phyloP scores from a whole-genome alignment of 2,113 vertebrate species.

The Entosphenus tridentatus region DNA sequence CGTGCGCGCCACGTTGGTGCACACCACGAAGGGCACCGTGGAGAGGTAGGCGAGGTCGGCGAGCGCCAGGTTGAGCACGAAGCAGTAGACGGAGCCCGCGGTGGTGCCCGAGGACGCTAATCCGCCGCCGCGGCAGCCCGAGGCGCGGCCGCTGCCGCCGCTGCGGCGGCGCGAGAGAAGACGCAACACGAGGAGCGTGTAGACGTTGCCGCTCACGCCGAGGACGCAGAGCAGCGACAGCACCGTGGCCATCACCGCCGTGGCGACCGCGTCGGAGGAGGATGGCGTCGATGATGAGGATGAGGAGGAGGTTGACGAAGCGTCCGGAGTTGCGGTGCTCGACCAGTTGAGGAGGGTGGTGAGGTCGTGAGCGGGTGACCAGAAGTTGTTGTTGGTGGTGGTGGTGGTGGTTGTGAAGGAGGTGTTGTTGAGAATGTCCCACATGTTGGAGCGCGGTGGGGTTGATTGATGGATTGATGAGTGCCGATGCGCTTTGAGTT shows the following conservation, averaged over 20 bases:
- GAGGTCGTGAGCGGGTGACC: too few species aligned
- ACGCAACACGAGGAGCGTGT: constrained; percentile 28
- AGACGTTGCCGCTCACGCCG: constrained; percentile 41
- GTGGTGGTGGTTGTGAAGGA: too few species aligned
- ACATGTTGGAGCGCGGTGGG: too few species aligned
- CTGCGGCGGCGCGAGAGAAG: constrained; percentile 13
- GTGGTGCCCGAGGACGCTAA: constrained; percentile 7
- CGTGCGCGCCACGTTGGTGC: constrained; percentile 34
- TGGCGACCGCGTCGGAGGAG: constrained; percentile 23
- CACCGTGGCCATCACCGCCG: constrained; percentile 32
- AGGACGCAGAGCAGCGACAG: constrained; percentile 37
- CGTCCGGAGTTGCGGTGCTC: constrained; percentile 11
- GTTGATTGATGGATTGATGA: too few species aligned
- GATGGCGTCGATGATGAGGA: constrained; percentile 19
- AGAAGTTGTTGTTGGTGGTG: too few species aligned
- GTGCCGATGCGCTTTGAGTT: too few species aligned
- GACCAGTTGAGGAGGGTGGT: too few species aligned
- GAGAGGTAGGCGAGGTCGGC: constrained; percentile 47
- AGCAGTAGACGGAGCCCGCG: constrained; percentile 23
- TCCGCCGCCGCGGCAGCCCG: constrained; percentile 8
- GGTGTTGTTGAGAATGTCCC: too few species aligned
- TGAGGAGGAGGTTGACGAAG: constrained; percentile 11
- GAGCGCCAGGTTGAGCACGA: constrained; percentile 40
- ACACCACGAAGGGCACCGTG: constrained; percentile 42
- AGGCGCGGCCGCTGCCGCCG: constrained; percentile 12